Conservation (phyloP, 2,113 vertebrate genomes). For the Taurulus bubalis region DNA sequence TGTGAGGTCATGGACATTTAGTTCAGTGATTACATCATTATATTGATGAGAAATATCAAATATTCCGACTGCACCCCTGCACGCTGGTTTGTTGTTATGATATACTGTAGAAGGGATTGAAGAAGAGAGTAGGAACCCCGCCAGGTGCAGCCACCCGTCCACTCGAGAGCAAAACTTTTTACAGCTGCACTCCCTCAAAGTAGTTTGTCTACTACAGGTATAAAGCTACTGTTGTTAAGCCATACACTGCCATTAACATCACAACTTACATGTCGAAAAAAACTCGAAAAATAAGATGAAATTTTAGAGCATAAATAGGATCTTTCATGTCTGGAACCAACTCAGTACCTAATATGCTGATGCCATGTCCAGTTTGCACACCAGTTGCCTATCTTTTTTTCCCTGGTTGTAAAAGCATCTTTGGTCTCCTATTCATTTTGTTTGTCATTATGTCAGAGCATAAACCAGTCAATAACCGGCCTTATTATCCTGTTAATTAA, state of each 20-base stretch:
- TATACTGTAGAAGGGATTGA: not conserved
- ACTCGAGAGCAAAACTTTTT: conserved; percentile 23
- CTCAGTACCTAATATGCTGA: not conserved
- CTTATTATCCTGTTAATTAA: too few species aligned
- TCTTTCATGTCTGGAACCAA: not conserved
- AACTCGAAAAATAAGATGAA: not conserved
- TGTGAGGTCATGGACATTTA: not conserved
- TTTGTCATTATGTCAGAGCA: not conserved
- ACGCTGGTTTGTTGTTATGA: conserved; percentile 6
- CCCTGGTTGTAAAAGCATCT: not conserved
- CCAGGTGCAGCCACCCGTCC: conserved; percentile 24
- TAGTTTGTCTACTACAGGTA: conserved; percentile 42
- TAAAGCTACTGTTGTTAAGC: conserved; percentile 15
- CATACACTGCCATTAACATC: not conserved
- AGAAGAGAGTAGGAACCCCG: conserved; percentile 14
- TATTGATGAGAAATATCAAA: not conserved
- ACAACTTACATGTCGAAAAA: too few species aligned
- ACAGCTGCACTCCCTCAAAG: conserved; percentile 41
- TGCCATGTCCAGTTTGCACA: conserved; percentile 2
- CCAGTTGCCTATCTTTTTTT: conserved; percentile 12
- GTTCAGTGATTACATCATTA: not conserved
- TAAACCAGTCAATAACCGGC: too few species aligned
- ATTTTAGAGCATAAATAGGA: not conserved
- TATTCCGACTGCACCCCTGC: not conserved
- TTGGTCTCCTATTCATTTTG: not conserved